Evolutionary conservation across 2,888 invertebrate species (phyloP), one percentile per base, ranked within the genome.

Genomic region (Chrysopilus asiliformis): DNA sequence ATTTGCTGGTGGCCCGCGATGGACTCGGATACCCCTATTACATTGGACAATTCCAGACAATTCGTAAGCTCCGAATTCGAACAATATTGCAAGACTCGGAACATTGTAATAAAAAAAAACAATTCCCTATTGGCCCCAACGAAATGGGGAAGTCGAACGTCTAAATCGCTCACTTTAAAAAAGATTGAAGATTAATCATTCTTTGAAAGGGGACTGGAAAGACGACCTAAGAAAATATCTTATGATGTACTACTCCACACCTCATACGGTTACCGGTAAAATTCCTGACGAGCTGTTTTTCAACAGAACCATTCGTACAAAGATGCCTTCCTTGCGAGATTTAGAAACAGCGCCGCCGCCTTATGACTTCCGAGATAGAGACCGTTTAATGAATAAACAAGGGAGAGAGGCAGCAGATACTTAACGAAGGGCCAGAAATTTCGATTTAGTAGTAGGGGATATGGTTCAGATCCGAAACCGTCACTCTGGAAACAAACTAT

Each of bases 11-110:
- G n/a, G n/a, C n/a, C n/a, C n/a, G n/a, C n/a, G n/a, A n/a, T n/a
- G n/a, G 49, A 37, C 40, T 43, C 8, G 49, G 49, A 5, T 22
- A 44, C 10, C 50, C 51, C 32, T 12, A 33, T 49, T 6, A 29
- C 41, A 14, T 38, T 40, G 25, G 50, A 51, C 33, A 52, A 50
- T 36, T 49, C 45, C 6, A 20, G 20, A 8, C 41, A 30, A 22
- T 22, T 41, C 10, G 40, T 18, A 4, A 41, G 43, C 14, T 16
- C 9, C 6, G 39, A 43, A 31, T 35, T 49, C 13, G 27, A 40
- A 19, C 18, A 34, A n/a, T 47, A 45, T 35, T 43, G 43, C 13
- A 19, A 36, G n/a, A 14, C 32, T 20, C 17, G 41, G n/a, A 42
- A 41, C 25, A 43, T 48, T 12, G 19, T 33, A 13, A 29, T 40